Evolutionary conservation across 1,140 invertebrate genomes (phyloP).

Genomic region (Drosophila orosa): DNA sequence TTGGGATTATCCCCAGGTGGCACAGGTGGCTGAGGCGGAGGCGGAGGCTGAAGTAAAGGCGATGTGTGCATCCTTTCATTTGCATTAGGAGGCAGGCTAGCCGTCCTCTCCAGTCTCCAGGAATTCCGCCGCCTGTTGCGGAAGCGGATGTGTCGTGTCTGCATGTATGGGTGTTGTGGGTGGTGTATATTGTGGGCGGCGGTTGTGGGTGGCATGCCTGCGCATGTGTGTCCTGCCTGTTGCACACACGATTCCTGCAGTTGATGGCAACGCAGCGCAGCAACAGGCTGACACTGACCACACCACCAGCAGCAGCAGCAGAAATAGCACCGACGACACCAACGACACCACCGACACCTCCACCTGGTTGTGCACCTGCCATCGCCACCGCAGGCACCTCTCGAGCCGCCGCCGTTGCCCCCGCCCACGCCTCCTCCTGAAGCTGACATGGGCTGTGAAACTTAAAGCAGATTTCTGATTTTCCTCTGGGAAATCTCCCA

Average conservation of each 20-base stretch:
- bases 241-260: conserved; percentile 53
- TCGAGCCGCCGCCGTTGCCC: no score
- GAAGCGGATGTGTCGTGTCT: conserved; percentile 62
- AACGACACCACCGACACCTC: background rate
- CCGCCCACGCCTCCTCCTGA: background rate
- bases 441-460: background rate
- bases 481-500: background rate
- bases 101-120: background rate
- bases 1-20: conserved; percentile 8
- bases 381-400: conserved; percentile 32
- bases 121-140: conserved; percentile 61
- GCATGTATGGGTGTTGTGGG: background rate
- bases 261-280: conserved; percentile 39
- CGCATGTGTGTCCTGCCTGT: conserved; percentile 56
- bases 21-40: background rate
- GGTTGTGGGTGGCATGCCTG: conserved; percentile 17
- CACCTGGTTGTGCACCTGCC: background rate
- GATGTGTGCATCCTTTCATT: conserved; percentile 26
- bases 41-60: no score
- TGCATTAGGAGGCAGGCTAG: conserved; percentile 19
- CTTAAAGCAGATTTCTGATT: conserved; percentile 1
- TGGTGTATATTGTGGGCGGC: background rate
- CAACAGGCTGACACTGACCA: conserved; percentile 69
- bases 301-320: conserved; percentile 21
- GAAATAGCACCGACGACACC: no score